These are phyloP conservation scores for Resseliella maxima DNA, from an alignment of 2,888 invertebrate species.

Conservation along the genomic window DNA sequence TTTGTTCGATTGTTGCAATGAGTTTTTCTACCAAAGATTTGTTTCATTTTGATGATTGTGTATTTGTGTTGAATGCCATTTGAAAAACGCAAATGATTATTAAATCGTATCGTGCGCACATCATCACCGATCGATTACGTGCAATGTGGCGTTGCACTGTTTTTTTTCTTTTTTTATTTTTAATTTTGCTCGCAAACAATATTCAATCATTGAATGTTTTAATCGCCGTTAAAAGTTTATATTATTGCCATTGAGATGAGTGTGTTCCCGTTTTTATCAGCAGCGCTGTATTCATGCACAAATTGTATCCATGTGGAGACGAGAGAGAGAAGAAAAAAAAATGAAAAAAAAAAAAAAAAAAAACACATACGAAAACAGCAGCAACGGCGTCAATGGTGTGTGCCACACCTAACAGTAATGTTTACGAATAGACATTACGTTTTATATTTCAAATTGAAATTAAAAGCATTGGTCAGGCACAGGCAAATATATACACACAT, in stretches of 20 bases:
- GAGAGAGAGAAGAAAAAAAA: not conserved
- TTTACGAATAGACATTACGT: not conserved
- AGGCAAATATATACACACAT: not conserved
- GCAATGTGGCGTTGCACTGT: not conserved
- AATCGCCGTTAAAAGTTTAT: not conserved
- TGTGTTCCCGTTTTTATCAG: constrained; percentile 42
- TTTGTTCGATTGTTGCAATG: not conserved
- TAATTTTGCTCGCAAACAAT: too few relatives aligned
- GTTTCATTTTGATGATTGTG: not conserved
- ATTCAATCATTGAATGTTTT: constrained; percentile 15
- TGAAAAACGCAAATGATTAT: not conserved
- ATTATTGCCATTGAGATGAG: constrained; percentile 23
- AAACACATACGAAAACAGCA: too few relatives aligned
- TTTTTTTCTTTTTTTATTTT: not conserved
- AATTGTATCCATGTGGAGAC: not conserved
- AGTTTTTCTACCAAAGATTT: not conserved
- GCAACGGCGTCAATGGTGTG: not conserved
- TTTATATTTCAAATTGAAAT: not conserved
- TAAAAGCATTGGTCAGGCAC: constrained; percentile 2
- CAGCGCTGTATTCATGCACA: not conserved
- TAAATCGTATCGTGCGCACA: not conserved
- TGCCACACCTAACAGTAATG: not conserved
- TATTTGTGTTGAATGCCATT: not conserved
- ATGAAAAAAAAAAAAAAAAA: too few relatives aligned
- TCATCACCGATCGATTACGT: not conserved